Percentiles rank a stretch among this genome's conserved stretches.
Evolutionary conservation across 2,888 invertebrate species (phyloP).

Genomic region (Megastigmus dorsalis): DNA sequence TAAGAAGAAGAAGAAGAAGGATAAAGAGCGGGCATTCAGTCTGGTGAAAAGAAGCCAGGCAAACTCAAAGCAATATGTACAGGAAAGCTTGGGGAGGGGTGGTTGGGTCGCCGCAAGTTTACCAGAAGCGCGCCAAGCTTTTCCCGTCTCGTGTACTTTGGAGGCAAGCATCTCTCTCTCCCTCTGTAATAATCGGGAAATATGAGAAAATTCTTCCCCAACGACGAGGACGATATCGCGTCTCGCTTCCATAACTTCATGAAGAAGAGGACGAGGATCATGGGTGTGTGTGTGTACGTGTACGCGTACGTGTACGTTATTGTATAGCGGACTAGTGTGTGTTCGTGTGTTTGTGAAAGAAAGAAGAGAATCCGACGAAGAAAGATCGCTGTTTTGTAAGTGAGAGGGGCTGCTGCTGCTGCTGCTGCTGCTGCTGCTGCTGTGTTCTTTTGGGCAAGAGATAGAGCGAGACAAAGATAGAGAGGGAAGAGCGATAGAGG

Average conservation of each 20-base stretch:
- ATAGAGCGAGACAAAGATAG: not conserved
- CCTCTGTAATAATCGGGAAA: slow-evolving; percentile 66
- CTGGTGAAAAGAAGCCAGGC: slow-evolving; percentile 36
- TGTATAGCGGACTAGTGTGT: no score
- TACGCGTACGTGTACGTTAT: no score
- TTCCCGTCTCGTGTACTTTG: slow-evolving; percentile 6
- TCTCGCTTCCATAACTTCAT: slow-evolving; percentile 16
- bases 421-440: no score
- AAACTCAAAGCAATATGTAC: slow-evolving; percentile 26
- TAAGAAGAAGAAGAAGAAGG: not conserved
- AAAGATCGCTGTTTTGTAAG: slow-evolving; percentile 10
- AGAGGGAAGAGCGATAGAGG: not conserved
- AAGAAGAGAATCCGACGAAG: not conserved
- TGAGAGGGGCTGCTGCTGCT: no score
- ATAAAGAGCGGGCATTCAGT: slow-evolving; percentile 34
- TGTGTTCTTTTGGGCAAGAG: no score
- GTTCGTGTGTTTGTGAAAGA: slow-evolving; percentile 1
- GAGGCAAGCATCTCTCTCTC: no score
- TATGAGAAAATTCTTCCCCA: slow-evolving; percentile 66
- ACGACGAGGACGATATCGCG: not conserved
- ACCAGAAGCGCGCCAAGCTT: slow-evolving; percentile 1
- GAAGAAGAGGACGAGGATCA: no score
- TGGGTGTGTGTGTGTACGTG: not conserved
- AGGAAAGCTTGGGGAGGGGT: not conserved
- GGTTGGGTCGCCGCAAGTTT: slow-evolving; percentile 19